Evolutionary conservation across 2,888 invertebrate species (phyloP).

Genomic region (Drosophila peninsularis): DNA sequence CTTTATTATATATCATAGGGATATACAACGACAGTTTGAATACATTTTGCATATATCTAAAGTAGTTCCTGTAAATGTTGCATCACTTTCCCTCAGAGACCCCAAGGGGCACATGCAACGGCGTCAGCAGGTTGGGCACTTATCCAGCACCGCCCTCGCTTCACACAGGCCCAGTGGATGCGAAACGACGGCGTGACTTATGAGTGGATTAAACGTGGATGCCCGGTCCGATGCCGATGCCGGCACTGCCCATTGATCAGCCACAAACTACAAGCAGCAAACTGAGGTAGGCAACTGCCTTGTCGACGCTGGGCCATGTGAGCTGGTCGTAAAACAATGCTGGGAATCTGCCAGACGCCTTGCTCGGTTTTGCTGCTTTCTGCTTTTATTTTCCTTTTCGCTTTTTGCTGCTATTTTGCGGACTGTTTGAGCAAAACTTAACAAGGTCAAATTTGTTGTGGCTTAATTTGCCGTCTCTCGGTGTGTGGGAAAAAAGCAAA

Average conservation of each 20-base stretch:
- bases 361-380: neutral
- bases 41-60: neutral
- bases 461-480: slow-evolving; percentile 54
- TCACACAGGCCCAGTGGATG: slow-evolving; percentile 26
- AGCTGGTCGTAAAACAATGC: slow-evolving; percentile 49
- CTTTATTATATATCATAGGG: neutral
- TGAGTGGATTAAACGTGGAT: slow-evolving; percentile 62
- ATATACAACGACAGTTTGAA: neutral
- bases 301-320: slow-evolving; percentile 53
- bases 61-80: neutral
- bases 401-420: slow-evolving; percentile 33
- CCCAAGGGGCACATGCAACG: neutral
- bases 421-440: slow-evolving; percentile 48
- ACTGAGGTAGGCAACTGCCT: slow-evolving; percentile 55
- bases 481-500: slow-evolving; percentile 68
- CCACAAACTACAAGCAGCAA: slow-evolving; percentile 12
- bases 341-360: slow-evolving; percentile 51
- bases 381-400: slow-evolving; percentile 6
- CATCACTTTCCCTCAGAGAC: neutral
- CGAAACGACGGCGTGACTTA: slow-evolving; percentile 67
- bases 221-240: slow-evolving; percentile 25
- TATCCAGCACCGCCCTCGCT: slow-evolving; percentile 13
- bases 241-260: slow-evolving; percentile 47
- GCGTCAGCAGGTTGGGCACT: neutral
- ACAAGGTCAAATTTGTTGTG: slow-evolving; percentile 76